A percentile compares a stretch with the other conserved stretches of the same genome.
phyloP scores from a whole-genome alignment of 2,797 vertebrate species.

The Harpagifer antarcticus region DNA sequence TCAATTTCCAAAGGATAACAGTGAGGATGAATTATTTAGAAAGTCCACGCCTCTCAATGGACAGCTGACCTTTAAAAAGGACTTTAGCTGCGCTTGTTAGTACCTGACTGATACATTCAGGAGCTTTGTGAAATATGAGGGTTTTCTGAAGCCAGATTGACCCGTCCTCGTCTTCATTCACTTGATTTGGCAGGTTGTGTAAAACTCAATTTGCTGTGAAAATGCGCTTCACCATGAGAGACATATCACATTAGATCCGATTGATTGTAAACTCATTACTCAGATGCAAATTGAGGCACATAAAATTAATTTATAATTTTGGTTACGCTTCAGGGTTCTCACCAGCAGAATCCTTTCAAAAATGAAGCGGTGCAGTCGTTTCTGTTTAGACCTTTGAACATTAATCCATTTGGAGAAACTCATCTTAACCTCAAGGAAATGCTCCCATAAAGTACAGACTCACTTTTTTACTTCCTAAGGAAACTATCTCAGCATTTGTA shows the following conservation, averaged over 20 bases:
- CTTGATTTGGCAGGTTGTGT: slow-evolving; percentile 21
- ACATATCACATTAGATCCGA: slow-evolving; percentile 27
- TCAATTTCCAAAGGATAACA: slow-evolving; percentile 63
- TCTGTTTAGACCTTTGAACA: slow-evolving; percentile 31
- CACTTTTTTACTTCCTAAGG: background rate
- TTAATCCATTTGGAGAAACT: slow-evolving; percentile 17
- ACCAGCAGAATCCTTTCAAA: background rate
- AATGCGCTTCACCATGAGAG: slow-evolving; percentile 28
- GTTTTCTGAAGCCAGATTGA: slow-evolving; percentile 13
- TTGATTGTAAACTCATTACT: slow-evolving; percentile 44
- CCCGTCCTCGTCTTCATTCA: slow-evolving; percentile 2
- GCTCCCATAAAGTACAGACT: background rate
- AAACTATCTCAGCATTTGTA: slow-evolving; percentile 15
- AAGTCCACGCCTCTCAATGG: slow-evolving; percentile 55
- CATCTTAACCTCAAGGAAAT: background rate
- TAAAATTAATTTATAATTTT: slow-evolving; percentile 37
- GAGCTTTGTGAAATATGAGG: slow-evolving; percentile 36
- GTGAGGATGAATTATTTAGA: slow-evolving; percentile 71
- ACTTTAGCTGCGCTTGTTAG: slow-evolving; percentile 65
- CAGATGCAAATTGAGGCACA: slow-evolving; percentile 38
- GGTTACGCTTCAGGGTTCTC: slow-evolving; percentile 18
- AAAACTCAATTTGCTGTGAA: slow-evolving; percentile 53
- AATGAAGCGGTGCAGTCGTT: slow-evolving; percentile 24
- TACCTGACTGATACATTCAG: slow-evolving; percentile 50
- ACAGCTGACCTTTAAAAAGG: slow-evolving; percentile 69